phyloP scores from a whole-genome alignment of 2,113 vertebrate species.

The Podarcis muralis region DNA sequence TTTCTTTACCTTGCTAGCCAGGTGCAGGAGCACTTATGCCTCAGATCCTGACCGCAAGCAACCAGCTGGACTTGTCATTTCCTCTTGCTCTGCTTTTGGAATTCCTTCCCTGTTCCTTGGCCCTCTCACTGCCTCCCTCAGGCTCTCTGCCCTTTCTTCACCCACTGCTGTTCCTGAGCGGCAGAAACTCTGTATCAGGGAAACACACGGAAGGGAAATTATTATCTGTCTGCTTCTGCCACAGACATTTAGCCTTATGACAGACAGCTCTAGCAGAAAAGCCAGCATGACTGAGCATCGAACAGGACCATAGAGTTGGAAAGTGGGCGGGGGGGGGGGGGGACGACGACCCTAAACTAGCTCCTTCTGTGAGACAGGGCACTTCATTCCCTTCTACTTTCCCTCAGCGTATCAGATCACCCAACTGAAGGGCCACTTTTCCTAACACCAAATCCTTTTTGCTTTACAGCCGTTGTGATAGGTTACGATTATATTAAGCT shows the following conservation, averaged over 20 bases:
- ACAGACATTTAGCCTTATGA: neutral
- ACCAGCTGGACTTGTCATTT: neutral
- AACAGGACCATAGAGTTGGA: neutral
- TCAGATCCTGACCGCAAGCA: neutral
- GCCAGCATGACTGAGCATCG: neutral
- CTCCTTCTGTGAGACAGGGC: neutral
- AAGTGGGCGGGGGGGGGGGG: neutral
- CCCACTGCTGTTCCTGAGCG: neutral
- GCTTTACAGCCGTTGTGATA: neutral
- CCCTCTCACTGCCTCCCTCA: neutral
- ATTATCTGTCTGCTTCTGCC: neutral
- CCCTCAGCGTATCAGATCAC: neutral
- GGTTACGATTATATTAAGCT: too few species aligned
- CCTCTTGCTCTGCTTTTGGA: neutral
- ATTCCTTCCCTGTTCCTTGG: neutral
- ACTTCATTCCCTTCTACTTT: neutral
- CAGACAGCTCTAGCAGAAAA: neutral
- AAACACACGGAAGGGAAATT: neutral
- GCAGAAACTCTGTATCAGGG: neutral
- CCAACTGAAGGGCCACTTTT: neutral
- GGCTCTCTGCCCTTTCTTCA: neutral
- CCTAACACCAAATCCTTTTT: neutral
- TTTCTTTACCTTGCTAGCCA: neutral
- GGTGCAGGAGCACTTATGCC: neutral
- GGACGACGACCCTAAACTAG: neutral